Conservation (phyloP, 2,797 vertebrate genomes). For the Acropternis orthonyx region DNA sequence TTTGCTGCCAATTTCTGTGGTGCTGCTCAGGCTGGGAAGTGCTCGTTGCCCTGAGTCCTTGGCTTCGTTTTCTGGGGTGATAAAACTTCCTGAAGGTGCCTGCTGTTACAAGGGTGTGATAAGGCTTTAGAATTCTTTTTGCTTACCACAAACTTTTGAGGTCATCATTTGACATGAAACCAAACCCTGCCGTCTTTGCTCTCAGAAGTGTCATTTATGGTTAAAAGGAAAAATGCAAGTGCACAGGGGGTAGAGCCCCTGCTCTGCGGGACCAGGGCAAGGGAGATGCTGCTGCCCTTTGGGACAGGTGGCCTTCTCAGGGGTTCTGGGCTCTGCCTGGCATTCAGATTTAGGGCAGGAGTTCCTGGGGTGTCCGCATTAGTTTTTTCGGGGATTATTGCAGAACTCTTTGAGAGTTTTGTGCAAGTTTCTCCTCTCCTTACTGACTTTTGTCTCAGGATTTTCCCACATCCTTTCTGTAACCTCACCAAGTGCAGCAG, state of each 20-base stretch:
- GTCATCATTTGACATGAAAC: background rate
- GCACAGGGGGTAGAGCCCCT: background rate
- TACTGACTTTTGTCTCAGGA: background rate
- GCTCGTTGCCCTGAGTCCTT: background rate
- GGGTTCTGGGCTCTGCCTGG: background rate
- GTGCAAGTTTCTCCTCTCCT: background rate
- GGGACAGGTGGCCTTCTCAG: background rate
- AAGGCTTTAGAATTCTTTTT: background rate
- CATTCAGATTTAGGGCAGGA: background rate
- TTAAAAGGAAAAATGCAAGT: background rate
- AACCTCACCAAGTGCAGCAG: background rate
- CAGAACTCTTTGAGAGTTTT: too few species aligned
- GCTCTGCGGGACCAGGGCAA: background rate
- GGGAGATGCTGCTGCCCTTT: background rate
- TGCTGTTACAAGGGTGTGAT: background rate
- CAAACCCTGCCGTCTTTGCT: background rate
- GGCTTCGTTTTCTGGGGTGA: background rate
- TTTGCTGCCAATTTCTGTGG: background rate
- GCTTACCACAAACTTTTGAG: constrained; percentile 9
- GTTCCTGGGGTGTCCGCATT: accelerated
- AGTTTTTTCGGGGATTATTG: background rate
- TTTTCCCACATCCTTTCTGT: background rate
- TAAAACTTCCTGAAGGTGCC: background rate
- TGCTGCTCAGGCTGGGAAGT: background rate
- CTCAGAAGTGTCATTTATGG: background rate